phyloP scores from a whole-genome alignment of 2,888 invertebrate species.

The Pristionchus exspectatus region DNA sequence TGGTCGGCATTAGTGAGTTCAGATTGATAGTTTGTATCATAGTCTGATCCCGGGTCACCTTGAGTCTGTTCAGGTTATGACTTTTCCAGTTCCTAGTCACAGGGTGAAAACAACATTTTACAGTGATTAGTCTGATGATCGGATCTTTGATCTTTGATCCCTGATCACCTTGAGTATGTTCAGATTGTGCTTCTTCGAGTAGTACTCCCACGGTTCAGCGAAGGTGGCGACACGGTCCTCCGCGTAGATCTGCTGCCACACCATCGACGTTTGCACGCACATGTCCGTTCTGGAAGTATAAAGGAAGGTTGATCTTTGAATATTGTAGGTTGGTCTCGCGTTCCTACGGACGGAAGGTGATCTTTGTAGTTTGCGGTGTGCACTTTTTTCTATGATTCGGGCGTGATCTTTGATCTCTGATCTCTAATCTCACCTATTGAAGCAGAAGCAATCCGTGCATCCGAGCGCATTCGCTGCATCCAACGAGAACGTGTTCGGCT shows the following conservation, averaged over 20 bases:
- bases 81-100: conserved; percentile 69
- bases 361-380: too few relatives aligned
- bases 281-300: conserved; percentile 83
- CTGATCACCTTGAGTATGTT: conserved; percentile 66
- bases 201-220: conserved; percentile 73
- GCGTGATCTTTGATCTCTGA: not conserved
- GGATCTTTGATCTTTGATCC: not conserved
- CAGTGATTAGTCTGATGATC: not conserved
- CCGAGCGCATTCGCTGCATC: conserved; percentile 88
- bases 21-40: not conserved
- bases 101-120: too few relatives aligned
- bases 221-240: conserved; percentile 74
- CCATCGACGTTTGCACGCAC: conserved; percentile 63
- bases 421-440: conserved; percentile 83
- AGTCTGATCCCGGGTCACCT: conserved; percentile 54
- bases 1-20: too few relatives aligned
- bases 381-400: not conserved
- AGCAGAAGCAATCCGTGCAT: conserved; percentile 97
- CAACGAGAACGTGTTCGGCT: conserved; percentile 90
- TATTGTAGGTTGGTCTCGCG: not conserved
- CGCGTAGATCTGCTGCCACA: conserved; percentile 84
- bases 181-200: conserved; percentile 71
- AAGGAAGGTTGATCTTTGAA: not conserved
- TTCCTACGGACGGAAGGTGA: too few relatives aligned
- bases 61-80: conserved; percentile 72